phyloP scores from a whole-genome alignment of 2,888 invertebrate genomes.

The Eulithis prunata region DNA sequence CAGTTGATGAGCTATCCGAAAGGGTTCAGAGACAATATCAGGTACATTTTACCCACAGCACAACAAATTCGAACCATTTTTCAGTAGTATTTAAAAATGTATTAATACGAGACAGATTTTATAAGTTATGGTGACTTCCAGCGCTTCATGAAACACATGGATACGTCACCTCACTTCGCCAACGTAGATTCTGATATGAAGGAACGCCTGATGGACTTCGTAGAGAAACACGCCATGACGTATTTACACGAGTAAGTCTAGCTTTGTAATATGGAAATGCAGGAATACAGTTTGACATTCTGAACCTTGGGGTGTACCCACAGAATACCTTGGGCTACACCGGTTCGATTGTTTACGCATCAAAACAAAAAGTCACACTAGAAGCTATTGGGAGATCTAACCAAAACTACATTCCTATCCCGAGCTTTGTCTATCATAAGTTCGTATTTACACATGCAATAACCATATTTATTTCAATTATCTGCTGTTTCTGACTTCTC shows the following conservation, averaged over 20 bases:
- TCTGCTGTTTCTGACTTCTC: too few species aligned
- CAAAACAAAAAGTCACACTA: not conserved
- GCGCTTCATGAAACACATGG: conserved; percentile 89
- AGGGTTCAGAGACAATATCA: conserved; percentile 96
- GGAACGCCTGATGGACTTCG: conserved; percentile 94
- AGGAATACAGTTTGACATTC: conserved; percentile 5
- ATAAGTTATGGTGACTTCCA: conserved; percentile 41
- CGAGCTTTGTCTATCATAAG: not conserved
- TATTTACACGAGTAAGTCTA: conserved; percentile 90
- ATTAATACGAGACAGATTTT: not conserved
- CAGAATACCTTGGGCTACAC: conserved; percentile 7
- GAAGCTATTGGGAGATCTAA: not conserved
- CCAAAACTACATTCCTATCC: not conserved
- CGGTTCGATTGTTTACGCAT: too few species aligned
- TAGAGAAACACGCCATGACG: conserved; percentile 97
- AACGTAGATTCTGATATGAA: conserved; percentile 88
- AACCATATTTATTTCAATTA: too few species aligned
- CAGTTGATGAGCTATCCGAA: conserved; percentile 94
- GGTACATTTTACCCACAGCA: conserved; percentile 51
- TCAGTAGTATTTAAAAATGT: not conserved
- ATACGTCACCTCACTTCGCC: conserved; percentile 86
- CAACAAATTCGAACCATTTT: not conserved
- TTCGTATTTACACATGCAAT: too few species aligned
- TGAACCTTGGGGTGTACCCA: conserved; percentile 1
- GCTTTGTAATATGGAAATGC: not conserved